phyloP scores from a whole-genome alignment of 2,797 vertebrate genomes.

The Sebastes cheni region DNA sequence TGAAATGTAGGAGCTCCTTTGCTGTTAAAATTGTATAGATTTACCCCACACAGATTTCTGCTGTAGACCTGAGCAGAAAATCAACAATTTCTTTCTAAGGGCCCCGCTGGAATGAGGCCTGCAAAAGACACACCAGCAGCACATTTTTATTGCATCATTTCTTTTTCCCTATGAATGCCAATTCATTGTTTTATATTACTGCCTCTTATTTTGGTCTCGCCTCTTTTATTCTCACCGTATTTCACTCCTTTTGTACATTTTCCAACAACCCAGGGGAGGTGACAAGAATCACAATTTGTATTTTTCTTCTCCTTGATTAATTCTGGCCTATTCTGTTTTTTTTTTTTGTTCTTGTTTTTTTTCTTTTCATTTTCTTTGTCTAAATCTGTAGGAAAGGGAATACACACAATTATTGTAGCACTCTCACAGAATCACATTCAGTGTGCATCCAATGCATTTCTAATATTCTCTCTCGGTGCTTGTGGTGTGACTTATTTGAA shows the following conservation, averaged over 20 bases:
- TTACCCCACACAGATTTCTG: slow-evolving; percentile 6
- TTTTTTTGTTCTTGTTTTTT: background rate
- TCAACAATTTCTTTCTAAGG: slow-evolving; percentile 7
- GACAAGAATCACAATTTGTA: slow-evolving; percentile 37
- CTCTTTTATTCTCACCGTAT: slow-evolving; percentile 3
- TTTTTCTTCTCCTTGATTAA: slow-evolving; percentile 28
- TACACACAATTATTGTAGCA: slow-evolving; percentile 42
- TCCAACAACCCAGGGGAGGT: slow-evolving; percentile 20
- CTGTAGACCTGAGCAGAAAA: slow-evolving; percentile 34
- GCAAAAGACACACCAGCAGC: slow-evolving; percentile 33
- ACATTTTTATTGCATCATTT: slow-evolving; percentile 41
- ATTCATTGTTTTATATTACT: slow-evolving; percentile 21
- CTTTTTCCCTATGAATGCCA: slow-evolving; percentile 15
- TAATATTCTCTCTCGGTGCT: slow-evolving; percentile 33
- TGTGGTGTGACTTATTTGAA: slow-evolving; percentile 44
- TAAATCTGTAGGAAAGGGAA: slow-evolving; percentile 32
- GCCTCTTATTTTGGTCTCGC: slow-evolving; percentile 28
- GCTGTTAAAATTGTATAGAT: slow-evolving; percentile 33
- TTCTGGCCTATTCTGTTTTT: slow-evolving; percentile 7
- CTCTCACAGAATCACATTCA: slow-evolving; percentile 29
- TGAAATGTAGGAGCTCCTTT: slow-evolving; percentile 42
- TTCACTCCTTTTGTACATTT: slow-evolving; percentile 42
- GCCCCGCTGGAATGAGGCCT: slow-evolving; percentile 51
- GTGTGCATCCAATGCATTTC: slow-evolving; percentile 43
- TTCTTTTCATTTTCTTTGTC: slow-evolving; percentile 7